These are phyloP conservation scores for Eupithecia insigniata DNA, from an alignment of 2,888 invertebrate species.

Conservation along the genomic window DNA sequence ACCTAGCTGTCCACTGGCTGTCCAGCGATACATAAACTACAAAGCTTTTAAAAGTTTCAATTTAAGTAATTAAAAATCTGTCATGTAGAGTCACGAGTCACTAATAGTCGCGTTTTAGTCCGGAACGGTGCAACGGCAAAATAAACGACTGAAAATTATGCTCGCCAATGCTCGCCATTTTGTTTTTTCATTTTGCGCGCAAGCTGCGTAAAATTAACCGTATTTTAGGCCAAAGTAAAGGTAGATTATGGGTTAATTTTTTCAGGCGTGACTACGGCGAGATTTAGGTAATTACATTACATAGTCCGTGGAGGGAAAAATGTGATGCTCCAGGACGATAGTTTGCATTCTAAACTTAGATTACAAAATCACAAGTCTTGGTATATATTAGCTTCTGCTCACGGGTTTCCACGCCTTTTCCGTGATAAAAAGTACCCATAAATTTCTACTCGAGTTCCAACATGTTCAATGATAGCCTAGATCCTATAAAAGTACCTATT, in stretches of 20 bases:
- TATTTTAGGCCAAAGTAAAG: not conserved
- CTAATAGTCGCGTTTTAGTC: conserved; percentile 1
- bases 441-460: too few species aligned
- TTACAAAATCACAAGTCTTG: not conserved
- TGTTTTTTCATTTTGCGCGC: not conserved
- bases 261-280: not conserved
- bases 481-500: too few species aligned
- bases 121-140: not conserved
- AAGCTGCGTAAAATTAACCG: conserved; percentile 3
- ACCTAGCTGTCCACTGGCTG: not conserved
- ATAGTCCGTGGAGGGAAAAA: not conserved
- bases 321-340: not conserved
- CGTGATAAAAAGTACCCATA: not conserved
- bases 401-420: not conserved
- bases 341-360: not conserved
- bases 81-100: not conserved
- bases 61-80: not conserved
- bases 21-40: not conserved
- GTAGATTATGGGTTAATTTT: not conserved
- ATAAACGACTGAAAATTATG: conserved; percentile 5
- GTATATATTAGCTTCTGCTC: not conserved
- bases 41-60: conserved; percentile 1
- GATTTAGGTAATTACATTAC: not conserved
- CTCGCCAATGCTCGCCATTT: conserved; percentile 1
- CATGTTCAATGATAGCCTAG: too few species aligned